Evolutionary conservation across 2,888 invertebrate genomes (phyloP), one percentile per base, ranked within the genome.

Genomic region (Hetaerina titia): DNA sequence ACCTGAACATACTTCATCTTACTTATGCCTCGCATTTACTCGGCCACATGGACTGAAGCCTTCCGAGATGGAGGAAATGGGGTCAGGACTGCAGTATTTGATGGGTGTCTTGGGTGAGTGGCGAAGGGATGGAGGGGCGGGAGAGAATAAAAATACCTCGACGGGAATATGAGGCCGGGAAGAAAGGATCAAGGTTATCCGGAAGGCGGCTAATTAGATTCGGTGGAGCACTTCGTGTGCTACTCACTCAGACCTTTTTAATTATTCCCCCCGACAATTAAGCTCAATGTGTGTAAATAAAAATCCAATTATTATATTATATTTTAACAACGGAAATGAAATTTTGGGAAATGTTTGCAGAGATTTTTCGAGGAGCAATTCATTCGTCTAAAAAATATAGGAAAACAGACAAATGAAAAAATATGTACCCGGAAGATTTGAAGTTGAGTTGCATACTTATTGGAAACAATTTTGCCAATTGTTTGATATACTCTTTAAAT

Each of bases 51-150:
- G 9, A 31, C 31, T 15, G 19, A 9, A 7, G 25, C 31, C 81
- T 31, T 81, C 81, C 81, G 31, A 4, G 13, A 31, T 25, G 4
- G 81, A 5, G 60, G 31, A 81, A 81, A 81, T 81, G 81, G 31
- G 81, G 81, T 81, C 81, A 81, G 25, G 81, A 81, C 25, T 81
- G 25, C 81, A 81, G 31, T 22, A 31, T 81, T 81, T 81, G 81
- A 81, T 15, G 81, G 31, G 25, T 31, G 22, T 6, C 11, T 13
- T 5, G 2, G 81, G 5, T 6, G 69, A 17, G 19, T 22, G n/a
- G 5, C 6, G 22, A 4, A 11, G 81, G 81, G 81, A 81, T 9
- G 15, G 60, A 15, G 2, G 81, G 45, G 45, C 45, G 4, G 4
- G 45, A n/a, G 81, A 31, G 1, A 81, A n/a, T 11, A 81, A 81